Conservation (phyloP, 2,888 invertebrate species). For the Cenopis cana region DNA sequence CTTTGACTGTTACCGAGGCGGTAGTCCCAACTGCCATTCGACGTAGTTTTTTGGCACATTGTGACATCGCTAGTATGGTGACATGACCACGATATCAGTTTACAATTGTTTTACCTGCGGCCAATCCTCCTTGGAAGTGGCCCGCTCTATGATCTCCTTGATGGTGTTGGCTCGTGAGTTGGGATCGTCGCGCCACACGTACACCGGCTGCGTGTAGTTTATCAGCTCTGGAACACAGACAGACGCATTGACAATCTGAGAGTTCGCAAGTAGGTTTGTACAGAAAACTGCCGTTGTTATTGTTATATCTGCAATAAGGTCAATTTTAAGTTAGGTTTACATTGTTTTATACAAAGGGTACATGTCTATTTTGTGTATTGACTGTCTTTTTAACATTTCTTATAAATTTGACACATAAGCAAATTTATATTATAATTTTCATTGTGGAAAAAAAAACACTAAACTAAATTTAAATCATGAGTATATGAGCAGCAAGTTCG, state of each 20-base stretch:
- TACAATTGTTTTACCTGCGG: constrained; percentile 89
- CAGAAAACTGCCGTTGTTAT: too few relatives aligned
- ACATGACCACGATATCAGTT: background rate
- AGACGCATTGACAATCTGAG: background rate
- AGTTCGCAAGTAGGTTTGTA: too few relatives aligned
- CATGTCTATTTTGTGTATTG: too few relatives aligned
- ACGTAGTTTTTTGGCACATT: background rate
- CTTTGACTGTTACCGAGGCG: background rate
- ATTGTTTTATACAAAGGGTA: too few relatives aligned
- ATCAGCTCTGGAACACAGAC: constrained; percentile 89
- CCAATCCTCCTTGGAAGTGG: constrained; percentile 94
- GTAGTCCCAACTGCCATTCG: background rate
- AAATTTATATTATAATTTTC: too few relatives aligned
- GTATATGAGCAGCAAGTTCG: too few relatives aligned
- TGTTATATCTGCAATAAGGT: too few relatives aligned
- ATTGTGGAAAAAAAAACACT: too few relatives aligned
- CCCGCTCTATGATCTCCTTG: constrained; percentile 93
- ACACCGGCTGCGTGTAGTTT: constrained; percentile 97
- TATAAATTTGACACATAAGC: too few relatives aligned
- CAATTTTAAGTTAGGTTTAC: too few relatives aligned
- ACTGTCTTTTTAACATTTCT: too few relatives aligned
- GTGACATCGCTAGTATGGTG: background rate
- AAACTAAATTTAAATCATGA: too few relatives aligned
- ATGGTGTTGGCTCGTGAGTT: constrained; percentile 96
- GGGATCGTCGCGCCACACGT: constrained; percentile 96